phyloP scores from a whole-genome alignment of 2,797 vertebrate genomes.

The Acrossocheilus wenchowensis region DNA sequence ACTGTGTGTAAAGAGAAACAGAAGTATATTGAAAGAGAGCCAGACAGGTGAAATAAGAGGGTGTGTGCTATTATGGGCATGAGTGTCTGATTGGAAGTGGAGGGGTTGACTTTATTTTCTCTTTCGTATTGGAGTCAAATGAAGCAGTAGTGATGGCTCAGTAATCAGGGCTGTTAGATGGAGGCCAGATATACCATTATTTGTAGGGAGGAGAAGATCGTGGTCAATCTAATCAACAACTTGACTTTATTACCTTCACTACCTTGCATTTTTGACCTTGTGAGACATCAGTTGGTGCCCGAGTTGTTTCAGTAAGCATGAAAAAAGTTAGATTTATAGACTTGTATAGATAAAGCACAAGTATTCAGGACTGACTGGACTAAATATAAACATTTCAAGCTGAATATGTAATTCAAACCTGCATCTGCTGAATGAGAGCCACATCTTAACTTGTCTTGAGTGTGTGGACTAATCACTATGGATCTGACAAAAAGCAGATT shows the following conservation, averaged over 20 bases:
- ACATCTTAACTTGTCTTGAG: neutral
- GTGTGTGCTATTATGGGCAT: conserved; percentile 17
- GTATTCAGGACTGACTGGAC: neutral
- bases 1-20: neutral
- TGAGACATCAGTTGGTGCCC: neutral
- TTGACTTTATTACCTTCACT: conserved; percentile 14
- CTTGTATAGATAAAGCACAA: neutral
- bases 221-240: conserved; percentile 22
- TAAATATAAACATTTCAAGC: neutral
- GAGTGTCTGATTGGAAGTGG: conserved; percentile 38
- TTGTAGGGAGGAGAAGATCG: neutral
- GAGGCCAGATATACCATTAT: conserved; percentile 20
- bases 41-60: neutral
- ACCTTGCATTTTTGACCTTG: conserved; percentile 29
- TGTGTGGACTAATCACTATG: neutral
- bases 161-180: conserved; percentile 35
- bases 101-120: conserved; percentile 51
- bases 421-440: neutral
- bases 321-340: neutral
- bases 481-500: neutral
- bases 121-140: conserved; percentile 42
- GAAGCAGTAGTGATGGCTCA: conserved; percentile 14
- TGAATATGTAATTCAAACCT: neutral
- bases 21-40: neutral
- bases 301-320: neutral